Conservation (phyloP, 1,140 invertebrate genomes). For the Epicauta chinensis region DNA sequence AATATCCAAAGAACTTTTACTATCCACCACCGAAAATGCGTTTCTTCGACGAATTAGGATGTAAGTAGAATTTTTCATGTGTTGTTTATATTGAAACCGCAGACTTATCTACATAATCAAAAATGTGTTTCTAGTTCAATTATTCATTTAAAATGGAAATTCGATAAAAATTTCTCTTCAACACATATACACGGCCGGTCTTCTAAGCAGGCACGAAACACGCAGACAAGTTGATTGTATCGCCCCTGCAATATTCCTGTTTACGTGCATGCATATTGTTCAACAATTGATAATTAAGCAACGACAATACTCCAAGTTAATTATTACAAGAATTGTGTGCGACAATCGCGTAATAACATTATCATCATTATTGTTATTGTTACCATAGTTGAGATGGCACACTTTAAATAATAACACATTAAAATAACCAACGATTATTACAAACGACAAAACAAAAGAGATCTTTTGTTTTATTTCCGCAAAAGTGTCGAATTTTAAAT, state of each 20-base stretch:
- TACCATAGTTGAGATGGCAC: slow-evolving; percentile 15
- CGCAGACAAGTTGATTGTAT: too few relatives aligned
- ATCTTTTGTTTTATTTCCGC: slow-evolving; percentile 19
- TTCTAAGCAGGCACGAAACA: too few relatives aligned
- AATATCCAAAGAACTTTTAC: slow-evolving; percentile 18
- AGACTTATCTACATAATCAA: not conserved
- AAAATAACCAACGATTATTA: slow-evolving; percentile 4
- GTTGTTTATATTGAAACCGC: too few relatives aligned
- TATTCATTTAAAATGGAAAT: too few relatives aligned
- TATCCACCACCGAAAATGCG: slow-evolving; percentile 41
- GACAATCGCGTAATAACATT: slow-evolving; percentile 11
- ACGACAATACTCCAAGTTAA: too few relatives aligned
- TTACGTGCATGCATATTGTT: too few relatives aligned
- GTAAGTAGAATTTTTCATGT: slow-evolving; percentile 42
- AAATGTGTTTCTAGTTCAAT: not conserved
- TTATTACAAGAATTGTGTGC: too few relatives aligned
- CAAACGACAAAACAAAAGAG: not conserved
- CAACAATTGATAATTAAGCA: too few relatives aligned
- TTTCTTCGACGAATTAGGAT: slow-evolving; percentile 52
- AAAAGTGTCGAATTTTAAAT: slow-evolving; percentile 18
- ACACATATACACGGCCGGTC: too few relatives aligned
- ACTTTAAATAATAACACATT: slow-evolving; percentile 16
- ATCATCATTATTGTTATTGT: slow-evolving; percentile 17
- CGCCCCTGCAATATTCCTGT: too few relatives aligned
- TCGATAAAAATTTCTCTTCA: too few relatives aligned